phyloP scores from a whole-genome alignment of 2,113 vertebrate genomes.

The Aspiorhynchus laticeps region DNA sequence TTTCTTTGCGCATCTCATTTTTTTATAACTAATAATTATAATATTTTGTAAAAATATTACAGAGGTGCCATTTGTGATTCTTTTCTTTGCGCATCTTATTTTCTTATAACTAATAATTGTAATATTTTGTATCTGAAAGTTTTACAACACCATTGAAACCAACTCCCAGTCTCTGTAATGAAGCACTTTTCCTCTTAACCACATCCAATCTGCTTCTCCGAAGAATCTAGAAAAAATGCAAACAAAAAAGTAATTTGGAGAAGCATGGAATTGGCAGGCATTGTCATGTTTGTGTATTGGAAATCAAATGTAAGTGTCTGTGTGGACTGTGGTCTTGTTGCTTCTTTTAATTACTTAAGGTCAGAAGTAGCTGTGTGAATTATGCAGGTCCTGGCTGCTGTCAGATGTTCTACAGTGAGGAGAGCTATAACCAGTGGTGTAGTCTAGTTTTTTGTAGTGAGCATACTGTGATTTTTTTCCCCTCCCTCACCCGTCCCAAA shows the following conservation, averaged over 20 bases:
- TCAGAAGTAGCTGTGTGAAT: neutral
- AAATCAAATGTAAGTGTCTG: neutral
- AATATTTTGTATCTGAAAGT: neutral
- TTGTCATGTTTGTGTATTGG: neutral
- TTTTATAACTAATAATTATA: no score
- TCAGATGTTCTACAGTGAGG: slow-evolving; percentile 5
- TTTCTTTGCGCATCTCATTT: no score
- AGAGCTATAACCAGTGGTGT: slow-evolving; percentile 10
- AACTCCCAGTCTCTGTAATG: neutral
- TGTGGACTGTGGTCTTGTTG: neutral
- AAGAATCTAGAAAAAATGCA: neutral
- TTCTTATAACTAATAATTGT: neutral
- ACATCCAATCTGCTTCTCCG: neutral
- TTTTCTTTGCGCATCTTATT: no score
- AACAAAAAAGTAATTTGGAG: neutral
- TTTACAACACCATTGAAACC: neutral
- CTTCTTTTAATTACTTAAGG: slow-evolving; percentile 32
- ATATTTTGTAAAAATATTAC: no score
- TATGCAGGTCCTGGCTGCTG: slow-evolving; percentile 15
- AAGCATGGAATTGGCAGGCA: neutral
- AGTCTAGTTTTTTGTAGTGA: no score
- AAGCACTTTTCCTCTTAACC: neutral
- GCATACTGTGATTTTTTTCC: no score
- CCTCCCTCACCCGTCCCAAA: no score
- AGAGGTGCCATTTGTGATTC: no score